These are phyloP conservation scores for Macropis europaea DNA, from an alignment of 2,888 invertebrate genomes.

Conservation along the genomic window DNA sequence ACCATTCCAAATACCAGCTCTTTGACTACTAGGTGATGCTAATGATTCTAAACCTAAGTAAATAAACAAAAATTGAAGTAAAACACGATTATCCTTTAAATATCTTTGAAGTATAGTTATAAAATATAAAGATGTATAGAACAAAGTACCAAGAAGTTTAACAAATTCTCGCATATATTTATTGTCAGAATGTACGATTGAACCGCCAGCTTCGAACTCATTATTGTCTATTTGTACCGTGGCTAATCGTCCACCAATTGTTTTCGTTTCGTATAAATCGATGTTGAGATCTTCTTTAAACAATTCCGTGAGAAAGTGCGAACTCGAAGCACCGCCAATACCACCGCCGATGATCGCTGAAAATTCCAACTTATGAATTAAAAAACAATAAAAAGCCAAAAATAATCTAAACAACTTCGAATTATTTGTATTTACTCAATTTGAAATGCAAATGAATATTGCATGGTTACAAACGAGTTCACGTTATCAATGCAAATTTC, in stretches of 20 bases:
- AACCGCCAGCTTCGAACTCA: slow-evolving; percentile 83
- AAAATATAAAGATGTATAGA: neutral
- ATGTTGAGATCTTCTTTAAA: slow-evolving; percentile 78
- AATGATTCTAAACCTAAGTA: slow-evolving; percentile 73
- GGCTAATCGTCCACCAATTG: slow-evolving; percentile 83
- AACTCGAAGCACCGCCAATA: slow-evolving; percentile 83
- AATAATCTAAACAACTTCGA: no score
- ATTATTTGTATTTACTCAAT: no score
- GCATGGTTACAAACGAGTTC: slow-evolving; percentile 2
- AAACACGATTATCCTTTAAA: slow-evolving; percentile 5
- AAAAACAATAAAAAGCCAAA: no score
- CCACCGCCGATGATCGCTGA: slow-evolving; percentile 84
- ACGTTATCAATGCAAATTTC: neutral
- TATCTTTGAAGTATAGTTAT: neutral
- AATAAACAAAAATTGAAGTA: neutral
- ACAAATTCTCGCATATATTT: slow-evolving; percentile 82
- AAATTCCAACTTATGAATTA: slow-evolving; percentile 20
- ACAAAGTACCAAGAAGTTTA: slow-evolving; percentile 79
- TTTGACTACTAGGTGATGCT: slow-evolving; percentile 53
- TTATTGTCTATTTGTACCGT: slow-evolving; percentile 79
- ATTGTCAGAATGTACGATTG: slow-evolving; percentile 83
- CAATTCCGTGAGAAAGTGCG: slow-evolving; percentile 81
- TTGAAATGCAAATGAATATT: no score
- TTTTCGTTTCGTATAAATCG: slow-evolving; percentile 82
- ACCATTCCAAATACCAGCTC: slow-evolving; percentile 81